Percentiles rank a stretch among this genome's conserved stretches.
These are phyloP conservation scores for Scatophagus argus DNA, from an alignment of 2,113 vertebrate genomes.

Conservation along the genomic window DNA sequence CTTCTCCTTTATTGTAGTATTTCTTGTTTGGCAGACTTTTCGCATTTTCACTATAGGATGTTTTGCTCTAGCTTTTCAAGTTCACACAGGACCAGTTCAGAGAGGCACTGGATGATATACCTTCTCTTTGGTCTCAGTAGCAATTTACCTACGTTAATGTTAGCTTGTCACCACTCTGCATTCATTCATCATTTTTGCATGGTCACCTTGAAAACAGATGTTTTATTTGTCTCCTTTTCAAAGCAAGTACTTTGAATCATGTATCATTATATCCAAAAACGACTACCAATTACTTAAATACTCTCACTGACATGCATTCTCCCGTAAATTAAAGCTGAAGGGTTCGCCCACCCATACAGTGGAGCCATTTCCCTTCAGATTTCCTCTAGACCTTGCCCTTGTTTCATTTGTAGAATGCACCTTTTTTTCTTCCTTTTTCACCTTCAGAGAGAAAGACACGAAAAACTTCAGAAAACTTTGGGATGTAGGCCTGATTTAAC, in stretches of 20 bases:
- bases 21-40: neutral
- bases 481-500: neutral
- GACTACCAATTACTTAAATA: neutral
- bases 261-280: neutral
- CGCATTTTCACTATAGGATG: neutral
- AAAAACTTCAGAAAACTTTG: conserved; percentile 78
- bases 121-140: neutral
- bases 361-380: conserved; percentile 4
- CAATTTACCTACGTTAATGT: conserved; percentile 7
- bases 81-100: conserved; percentile 2
- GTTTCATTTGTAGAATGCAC: conserved; percentile 63
- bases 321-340: conserved; percentile 9
- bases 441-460: conserved; percentile 73
- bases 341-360: conserved; percentile 14
- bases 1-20: neutral
- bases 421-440: conserved; percentile 83
- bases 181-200: conserved; percentile 28
- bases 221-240: neutral
- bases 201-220: conserved; percentile 18
- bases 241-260: neutral
- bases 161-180: neutral
- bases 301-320: neutral
- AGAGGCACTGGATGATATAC: conserved; percentile 1
- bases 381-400: conserved; percentile 16
- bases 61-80: neutral